Evolutionary conservation across 2,113 vertebrate species (phyloP), one percentile per base, ranked within the genome.

Genomic region (Engraulis encrasicolus): DNA sequence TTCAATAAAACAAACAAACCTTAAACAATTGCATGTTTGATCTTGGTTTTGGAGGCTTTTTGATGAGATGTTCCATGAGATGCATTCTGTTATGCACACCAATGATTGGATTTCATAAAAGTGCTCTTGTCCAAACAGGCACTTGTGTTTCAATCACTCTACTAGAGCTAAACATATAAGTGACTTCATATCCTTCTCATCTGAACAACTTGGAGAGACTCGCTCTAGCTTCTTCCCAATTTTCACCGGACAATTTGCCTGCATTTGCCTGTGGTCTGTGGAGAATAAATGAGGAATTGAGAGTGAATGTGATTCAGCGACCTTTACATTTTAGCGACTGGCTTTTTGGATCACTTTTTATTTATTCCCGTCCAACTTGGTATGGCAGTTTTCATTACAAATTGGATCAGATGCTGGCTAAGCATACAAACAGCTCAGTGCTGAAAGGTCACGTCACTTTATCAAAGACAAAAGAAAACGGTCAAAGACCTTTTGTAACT

Each of bases 371-470:
- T 9, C 66, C 27, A 34, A 74, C 27, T 34, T 74, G 27, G 12
- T 36, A 34, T 74, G 66, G 18, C 66, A 74, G 66, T 15, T 14
- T 74, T 14, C 27, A 74, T 74, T 74, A 36, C 66, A 74, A 74
- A 74, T 27, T 74, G 66, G 31, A 74, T 74, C 66, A 74, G 66
- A 74, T 74, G 66, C 15, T 34, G 66, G 66, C 31, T 74, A 74
- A 74, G 27, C 66, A 74, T 31, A 74, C 31, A 74, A 74, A 74
- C 66, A 74, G 66, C 66, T 14, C 31, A 31, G 27, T 74, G 66
- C 17, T 74, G 31, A 74, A 74, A 74, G 66, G 66, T 74, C 66
- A 74, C 15, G 66, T 36, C 66, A 74, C 66, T 74, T 74, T 74
- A 34, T 74, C 66, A 74, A 74, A 36, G 66, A 74, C 66, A 74